Evolutionary conservation across 2,888 invertebrate genomes (phyloP).

Genomic region (Sphinx pinastri): DNA sequence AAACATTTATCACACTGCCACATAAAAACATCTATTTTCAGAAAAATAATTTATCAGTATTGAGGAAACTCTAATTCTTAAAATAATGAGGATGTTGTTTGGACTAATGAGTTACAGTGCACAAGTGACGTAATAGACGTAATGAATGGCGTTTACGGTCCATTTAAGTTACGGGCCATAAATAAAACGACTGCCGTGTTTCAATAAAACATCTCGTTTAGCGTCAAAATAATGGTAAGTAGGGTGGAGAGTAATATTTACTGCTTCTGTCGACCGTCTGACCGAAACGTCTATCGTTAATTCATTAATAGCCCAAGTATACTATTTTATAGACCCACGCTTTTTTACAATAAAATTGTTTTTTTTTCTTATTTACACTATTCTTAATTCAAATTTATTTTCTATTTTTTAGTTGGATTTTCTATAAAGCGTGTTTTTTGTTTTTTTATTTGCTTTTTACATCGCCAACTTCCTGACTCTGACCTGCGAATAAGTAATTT

Average conservation of each 20-base stretch:
- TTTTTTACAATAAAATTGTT: too few species aligned
- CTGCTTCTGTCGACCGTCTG: constrained; percentile 2
- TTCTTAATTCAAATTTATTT: too few species aligned
- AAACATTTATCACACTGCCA: not conserved
- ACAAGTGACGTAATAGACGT: constrained; percentile 38
- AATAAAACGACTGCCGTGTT: constrained; percentile 24
- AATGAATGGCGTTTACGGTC: constrained; percentile 39
- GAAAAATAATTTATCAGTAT: constrained; percentile 15
- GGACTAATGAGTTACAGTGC: constrained; percentile 36
- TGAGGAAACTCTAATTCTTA: constrained; percentile 44
- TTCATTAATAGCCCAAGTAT: constrained; percentile 7
- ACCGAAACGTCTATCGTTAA: constrained; percentile 8
- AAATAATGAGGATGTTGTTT: constrained; percentile 41
- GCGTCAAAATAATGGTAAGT: constrained; percentile 12
- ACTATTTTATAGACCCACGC: not conserved
- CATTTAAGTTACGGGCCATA: constrained; percentile 39
- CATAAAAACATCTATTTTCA: not conserved
- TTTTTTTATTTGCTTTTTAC: too few species aligned
- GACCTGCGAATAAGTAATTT: too few species aligned
- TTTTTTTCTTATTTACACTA: too few species aligned
- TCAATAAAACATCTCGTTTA: constrained; percentile 19
- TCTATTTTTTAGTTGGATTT: too few species aligned
- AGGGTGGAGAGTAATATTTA: not conserved
- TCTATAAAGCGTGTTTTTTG: too few species aligned
- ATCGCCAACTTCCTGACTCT: too few species aligned